A percentile compares a stretch with the other conserved stretches of the same genome.
phyloP scores from a whole-genome alignment of 1,140 invertebrate species.

The Mizuhopecten yessoensis region DNA sequence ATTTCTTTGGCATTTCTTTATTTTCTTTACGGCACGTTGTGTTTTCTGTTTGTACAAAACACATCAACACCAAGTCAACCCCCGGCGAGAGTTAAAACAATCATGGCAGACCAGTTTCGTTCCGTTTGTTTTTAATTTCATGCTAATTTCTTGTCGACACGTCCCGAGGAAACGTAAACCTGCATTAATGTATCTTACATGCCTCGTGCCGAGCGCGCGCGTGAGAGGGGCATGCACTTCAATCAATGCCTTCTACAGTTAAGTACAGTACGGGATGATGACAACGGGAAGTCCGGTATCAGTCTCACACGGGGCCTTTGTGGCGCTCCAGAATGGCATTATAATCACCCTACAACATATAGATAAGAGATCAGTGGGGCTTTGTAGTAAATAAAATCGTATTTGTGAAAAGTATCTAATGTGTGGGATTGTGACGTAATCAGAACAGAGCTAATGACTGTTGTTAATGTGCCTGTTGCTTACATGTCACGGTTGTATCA shows the following conservation, averaged over 20 bases:
- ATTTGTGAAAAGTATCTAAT: background rate
- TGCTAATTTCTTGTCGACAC: conserved; percentile 33
- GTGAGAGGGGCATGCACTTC: conserved; percentile 30
- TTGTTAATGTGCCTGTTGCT: background rate
- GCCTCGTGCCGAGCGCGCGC: conserved; percentile 23
- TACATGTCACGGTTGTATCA: background rate
- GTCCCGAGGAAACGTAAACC: conserved; percentile 21
- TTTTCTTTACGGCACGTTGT: conserved; percentile 25
- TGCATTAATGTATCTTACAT: conserved; percentile 32
- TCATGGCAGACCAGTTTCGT: conserved; percentile 24
- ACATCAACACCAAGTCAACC: conserved; percentile 2
- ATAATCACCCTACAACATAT: background rate
- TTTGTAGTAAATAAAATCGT: conserved; percentile 8
- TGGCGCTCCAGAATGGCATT: background rate
- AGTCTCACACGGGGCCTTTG: background rate
- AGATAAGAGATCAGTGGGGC: background rate
- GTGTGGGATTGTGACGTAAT: background rate
- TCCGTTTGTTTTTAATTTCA: conserved; percentile 39
- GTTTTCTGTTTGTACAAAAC: conserved; percentile 34
- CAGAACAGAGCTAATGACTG: background rate
- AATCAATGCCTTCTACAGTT: conserved; percentile 7
- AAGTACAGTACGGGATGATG: background rate
- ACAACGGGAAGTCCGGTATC: background rate
- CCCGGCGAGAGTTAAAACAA: conserved; percentile 17
- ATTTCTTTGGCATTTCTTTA: conserved; percentile 21